These are phyloP conservation scores for Gopherus evgoodei DNA, from an alignment of 2,113 vertebrate species.

Conservation along the genomic window DNA sequence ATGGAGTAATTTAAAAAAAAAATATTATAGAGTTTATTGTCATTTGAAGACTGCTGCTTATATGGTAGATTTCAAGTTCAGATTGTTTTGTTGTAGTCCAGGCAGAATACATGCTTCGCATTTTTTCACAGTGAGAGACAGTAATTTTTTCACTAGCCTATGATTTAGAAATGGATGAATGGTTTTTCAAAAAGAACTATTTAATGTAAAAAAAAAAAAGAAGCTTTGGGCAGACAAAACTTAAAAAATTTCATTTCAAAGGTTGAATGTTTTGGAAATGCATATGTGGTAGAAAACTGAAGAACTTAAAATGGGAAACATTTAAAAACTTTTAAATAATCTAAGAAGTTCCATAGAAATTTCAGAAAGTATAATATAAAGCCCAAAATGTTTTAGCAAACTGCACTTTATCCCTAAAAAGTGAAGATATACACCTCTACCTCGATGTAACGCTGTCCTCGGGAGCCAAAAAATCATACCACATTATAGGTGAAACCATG, in stretches of 20 bases:
- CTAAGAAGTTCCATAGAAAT: not conserved
- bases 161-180: not conserved
- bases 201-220: not conserved
- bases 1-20: not conserved
- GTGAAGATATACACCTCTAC: not conserved
- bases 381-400: fast-evolving
- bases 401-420: not conserved
- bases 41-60: not conserved
- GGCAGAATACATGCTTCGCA: not conserved
- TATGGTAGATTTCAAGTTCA: not conserved
- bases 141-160: not conserved
- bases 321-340: not conserved
- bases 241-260: not conserved
- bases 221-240: not conserved
- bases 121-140: not conserved
- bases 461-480: too few relatives aligned
- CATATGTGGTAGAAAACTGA: not conserved
- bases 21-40: not conserved
- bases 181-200: not conserved
- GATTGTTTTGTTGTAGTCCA: not conserved
- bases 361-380: not conserved
- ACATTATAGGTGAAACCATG: too few relatives aligned
- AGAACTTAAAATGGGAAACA: not conserved
- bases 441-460: too few relatives aligned
- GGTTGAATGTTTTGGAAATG: not conserved